These are phyloP conservation scores for Nephotettix cincticeps DNA, from an alignment of 1,140 invertebrate species.

Conservation along the genomic window DNA sequence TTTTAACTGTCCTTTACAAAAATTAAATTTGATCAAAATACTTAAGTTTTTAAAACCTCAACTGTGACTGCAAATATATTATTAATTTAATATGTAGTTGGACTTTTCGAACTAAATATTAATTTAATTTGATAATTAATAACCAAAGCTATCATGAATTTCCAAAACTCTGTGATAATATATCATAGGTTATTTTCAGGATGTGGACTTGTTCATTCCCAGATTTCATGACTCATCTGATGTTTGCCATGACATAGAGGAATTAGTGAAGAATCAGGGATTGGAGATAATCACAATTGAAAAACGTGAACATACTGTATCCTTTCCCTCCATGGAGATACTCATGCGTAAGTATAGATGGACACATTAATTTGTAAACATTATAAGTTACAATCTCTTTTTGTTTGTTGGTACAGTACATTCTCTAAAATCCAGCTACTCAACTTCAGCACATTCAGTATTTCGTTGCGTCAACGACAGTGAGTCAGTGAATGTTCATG, in stretches of 20 bases:
- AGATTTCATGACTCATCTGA: conserved; percentile 62
- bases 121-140: neutral
- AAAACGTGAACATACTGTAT: neutral
- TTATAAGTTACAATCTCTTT: no score
- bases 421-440: no score
- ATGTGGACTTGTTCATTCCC: conserved; percentile 63
- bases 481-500: no score
- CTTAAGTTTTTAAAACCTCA: neutral
- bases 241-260: conserved; percentile 60
- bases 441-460: no score
- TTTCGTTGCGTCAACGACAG: no score
- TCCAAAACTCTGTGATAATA: no score
- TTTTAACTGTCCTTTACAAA: neutral
- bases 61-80: neutral
- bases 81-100: neutral
- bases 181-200: no score
- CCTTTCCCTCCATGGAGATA: conserved; percentile 7
- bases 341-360: conserved; percentile 11
- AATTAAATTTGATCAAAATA: neutral
- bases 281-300: conserved; percentile 55
- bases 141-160: no score
- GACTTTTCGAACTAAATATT: neutral
- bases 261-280: conserved; percentile 61
- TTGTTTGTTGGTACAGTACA: no score
- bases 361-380: no score